phyloP scores from a whole-genome alignment of 2,113 vertebrate genomes.

The Astur gentilis region DNA sequence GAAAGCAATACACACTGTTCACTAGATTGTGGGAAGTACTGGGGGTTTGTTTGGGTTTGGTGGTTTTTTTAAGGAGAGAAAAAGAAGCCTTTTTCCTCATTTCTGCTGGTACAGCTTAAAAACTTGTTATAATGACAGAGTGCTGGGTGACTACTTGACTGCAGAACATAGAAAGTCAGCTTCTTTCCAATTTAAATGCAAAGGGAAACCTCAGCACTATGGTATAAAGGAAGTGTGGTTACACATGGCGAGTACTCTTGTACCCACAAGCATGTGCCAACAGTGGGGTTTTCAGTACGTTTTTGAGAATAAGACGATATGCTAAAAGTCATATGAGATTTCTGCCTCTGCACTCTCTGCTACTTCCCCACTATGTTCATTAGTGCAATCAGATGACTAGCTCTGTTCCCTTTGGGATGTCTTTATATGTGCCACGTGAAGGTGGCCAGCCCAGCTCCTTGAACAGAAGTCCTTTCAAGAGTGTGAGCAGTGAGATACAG shows the following conservation, averaged over 20 bases:
- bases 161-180: background rate
- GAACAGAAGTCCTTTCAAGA: background rate
- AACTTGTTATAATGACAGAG: background rate
- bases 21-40: background rate
- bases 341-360: background rate
- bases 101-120: background rate
- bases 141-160: background rate
- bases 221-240: background rate
- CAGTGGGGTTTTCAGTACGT: rapidly evolving
- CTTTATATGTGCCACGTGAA: background rate
- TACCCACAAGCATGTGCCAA: background rate
- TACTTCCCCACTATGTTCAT: background rate
- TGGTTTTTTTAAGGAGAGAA: background rate
- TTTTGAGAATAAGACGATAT: background rate
- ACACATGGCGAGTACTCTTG: background rate
- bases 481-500: background rate
- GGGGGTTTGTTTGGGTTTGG: background rate
- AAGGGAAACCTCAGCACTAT: background rate
- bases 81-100: background rate
- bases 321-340: background rate
- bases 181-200: background rate
- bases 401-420: background rate
- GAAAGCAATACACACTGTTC: background rate
- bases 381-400: background rate
- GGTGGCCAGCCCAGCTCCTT: background rate